A percentile compares a stretch with the other conserved stretches of the same genome.
These are phyloP conservation scores for Meriones unguiculatus DNA, from an alignment of 2,113 vertebrate species.

Conservation along the genomic window DNA sequence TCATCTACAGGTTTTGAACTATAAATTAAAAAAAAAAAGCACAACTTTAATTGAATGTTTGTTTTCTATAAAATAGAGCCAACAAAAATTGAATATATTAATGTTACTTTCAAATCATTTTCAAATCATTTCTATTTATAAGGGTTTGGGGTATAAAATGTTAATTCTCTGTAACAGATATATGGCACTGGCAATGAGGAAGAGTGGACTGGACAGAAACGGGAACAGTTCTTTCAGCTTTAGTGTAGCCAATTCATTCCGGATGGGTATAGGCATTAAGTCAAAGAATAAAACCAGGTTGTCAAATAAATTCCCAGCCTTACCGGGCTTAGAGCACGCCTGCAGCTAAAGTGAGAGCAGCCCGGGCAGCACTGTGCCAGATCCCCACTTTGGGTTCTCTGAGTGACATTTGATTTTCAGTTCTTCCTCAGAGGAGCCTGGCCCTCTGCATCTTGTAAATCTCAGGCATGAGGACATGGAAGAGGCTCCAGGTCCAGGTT, in stretches of 20 bases:
- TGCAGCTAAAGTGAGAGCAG: neutral
- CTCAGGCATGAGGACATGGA: constrained; percentile 69
- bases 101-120: neutral
- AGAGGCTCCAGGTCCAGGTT: constrained; percentile 44
- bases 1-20: neutral
- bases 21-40: neutral
- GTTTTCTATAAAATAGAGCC: neutral
- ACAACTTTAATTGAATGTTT: neutral
- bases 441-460: constrained; percentile 70
- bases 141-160: neutral
- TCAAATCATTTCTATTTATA: neutral
- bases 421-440: constrained; percentile 40
- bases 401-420: constrained; percentile 74
- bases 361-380: neutral
- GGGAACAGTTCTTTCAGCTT: neutral
- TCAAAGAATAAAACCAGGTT: neutral
- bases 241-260: neutral
- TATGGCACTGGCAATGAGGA: neutral
- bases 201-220: neutral
- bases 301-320: constrained; percentile 42
- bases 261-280: neutral
- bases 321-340: constrained; percentile 65
- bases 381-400: constrained; percentile 63
- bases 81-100: constrained; percentile 7
- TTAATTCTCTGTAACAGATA: neutral